phyloP scores from a whole-genome alignment of 64 coral and sea anemone genomes.

The Montipora cactus region DNA sequence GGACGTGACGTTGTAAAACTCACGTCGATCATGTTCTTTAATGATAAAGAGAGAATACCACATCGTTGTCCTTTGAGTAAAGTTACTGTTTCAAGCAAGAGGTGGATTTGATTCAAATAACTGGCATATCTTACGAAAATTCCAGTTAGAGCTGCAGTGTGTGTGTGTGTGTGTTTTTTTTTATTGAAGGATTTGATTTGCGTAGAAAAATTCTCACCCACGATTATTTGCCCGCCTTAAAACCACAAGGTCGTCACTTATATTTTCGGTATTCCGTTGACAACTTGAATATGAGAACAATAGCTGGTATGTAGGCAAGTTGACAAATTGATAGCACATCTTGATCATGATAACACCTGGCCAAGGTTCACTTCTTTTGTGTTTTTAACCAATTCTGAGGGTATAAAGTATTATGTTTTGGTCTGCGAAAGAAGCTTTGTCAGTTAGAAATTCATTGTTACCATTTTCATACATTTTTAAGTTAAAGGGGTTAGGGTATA shows the following conservation, averaged over 20 bases:
- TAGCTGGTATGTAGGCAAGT: background rate
- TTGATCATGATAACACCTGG: background rate
- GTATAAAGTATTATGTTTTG: too few relatives aligned
- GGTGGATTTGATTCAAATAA: background rate
- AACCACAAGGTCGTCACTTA: background rate
- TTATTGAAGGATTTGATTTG: background rate
- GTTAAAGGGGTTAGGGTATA: too few relatives aligned
- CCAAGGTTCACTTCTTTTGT: background rate
- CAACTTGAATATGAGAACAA: background rate
- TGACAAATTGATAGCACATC: background rate
- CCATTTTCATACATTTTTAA: too few relatives aligned
- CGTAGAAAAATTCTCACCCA: slow-evolving; percentile 5
- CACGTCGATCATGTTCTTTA: slow-evolving; percentile 32
- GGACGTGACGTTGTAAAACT: slow-evolving; percentile 36
- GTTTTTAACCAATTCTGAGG: too few relatives aligned
- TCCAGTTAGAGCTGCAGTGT: background rate
- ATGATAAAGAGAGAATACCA: background rate
- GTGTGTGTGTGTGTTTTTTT: background rate
- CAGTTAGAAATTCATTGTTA: too few relatives aligned
- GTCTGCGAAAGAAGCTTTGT: too few relatives aligned
- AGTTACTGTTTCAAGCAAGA: background rate
- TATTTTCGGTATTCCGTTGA: background rate
- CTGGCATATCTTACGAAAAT: background rate
- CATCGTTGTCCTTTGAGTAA: background rate
- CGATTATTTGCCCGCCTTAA: background rate